Base-by-base conservation (phyloP, 2,888 invertebrate genomes). In the Ferdinandea cuprea region DNA sequence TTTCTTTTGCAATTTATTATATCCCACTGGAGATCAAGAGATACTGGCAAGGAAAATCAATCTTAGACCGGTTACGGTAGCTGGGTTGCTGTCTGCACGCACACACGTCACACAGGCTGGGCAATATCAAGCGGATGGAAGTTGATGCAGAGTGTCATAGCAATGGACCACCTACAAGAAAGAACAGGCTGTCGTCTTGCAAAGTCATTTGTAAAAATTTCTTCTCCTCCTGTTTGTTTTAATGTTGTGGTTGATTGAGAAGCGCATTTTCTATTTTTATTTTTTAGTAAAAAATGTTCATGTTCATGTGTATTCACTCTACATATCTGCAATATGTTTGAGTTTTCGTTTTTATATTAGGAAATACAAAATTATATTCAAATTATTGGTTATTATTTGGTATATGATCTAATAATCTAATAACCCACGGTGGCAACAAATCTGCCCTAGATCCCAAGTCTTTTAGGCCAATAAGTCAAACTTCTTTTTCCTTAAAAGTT, bases 11-110 rank as follows among this genome's bases (percentile, higher is more conserved):
- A 77, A 81, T 81, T 81, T 81, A 81, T 81, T 66, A 77, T 59
- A 72, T 77, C 71, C 81, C 77, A 81, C 65, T 66, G 37, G 54
- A 77, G 81, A 81, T 81, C 81, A 52, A 56, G 52, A 72, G 81
- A 81, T 81, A 81, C 65, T 32, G 52, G 25, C 25, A 52, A 46
- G 58, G 52, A 77, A 42, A 59, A 81, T 81, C 81, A 81, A 81
- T 81, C 81, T 77, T 81, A 66, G 71, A 81, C 77, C 77, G 81
- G 81, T 77, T 81, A 77, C 81, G 77, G 81, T 81, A 81, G 81
- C 81, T 66, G 71, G n/a, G 54, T 48, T 81, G 77, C 81, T 81
- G 81, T 81, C 81, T 81, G 71, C 81, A 81, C 81, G 71, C 81
- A 77, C 81, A 77, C 77, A 81, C 81, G 77, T 81, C 81, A 77